Evolutionary conservation across 2,888 invertebrate genomes (phyloP).

Genomic region (Rhagium mordax): DNA sequence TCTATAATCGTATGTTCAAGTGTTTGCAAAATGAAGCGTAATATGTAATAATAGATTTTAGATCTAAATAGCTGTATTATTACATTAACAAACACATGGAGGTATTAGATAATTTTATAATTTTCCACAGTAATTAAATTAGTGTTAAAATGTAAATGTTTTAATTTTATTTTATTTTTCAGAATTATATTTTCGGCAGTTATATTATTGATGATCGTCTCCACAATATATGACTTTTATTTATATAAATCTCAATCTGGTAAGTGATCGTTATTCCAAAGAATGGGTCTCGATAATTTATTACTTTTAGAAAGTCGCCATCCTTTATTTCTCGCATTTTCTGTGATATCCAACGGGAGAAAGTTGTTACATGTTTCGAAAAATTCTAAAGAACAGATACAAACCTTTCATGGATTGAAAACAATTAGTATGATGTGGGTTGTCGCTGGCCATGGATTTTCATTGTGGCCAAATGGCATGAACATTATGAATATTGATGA

Average conservation of each 20-base stretch:
- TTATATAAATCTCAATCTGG: conserved; percentile 41
- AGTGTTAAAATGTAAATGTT: too few species aligned
- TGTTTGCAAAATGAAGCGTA: too few species aligned
- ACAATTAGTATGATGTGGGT: conserved; percentile 63
- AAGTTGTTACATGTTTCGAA: conserved; percentile 55
- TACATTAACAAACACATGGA: too few species aligned
- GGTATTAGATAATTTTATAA: too few species aligned
- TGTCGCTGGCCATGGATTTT: conserved; percentile 58
- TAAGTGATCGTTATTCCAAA: conserved; percentile 38
- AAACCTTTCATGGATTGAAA: conserved; percentile 60
- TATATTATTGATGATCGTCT: conserved; percentile 40
- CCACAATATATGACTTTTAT: conserved; percentile 53
- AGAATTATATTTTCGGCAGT: conserved; percentile 47
- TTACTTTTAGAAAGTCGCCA: conserved; percentile 48
- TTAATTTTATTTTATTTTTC: conserved; percentile 33
- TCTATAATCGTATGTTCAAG: too few species aligned
- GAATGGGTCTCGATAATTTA: background rate
- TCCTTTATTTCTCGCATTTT: conserved; percentile 56
- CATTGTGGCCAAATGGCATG: conserved; percentile 39
- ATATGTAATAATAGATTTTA: too few species aligned
- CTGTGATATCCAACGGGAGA: conserved; percentile 55
- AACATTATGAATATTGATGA: conserved; percentile 30
- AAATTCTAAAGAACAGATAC: conserved; percentile 56
- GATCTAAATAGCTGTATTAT: too few species aligned
- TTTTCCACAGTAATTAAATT: too few species aligned